A percentile compares a stretch with the other conserved stretches of the same genome.
Evolutionary conservation across 2,888 invertebrate genomes (phyloP).

Genomic region (Stenoptilia bipunctidactyla): DNA sequence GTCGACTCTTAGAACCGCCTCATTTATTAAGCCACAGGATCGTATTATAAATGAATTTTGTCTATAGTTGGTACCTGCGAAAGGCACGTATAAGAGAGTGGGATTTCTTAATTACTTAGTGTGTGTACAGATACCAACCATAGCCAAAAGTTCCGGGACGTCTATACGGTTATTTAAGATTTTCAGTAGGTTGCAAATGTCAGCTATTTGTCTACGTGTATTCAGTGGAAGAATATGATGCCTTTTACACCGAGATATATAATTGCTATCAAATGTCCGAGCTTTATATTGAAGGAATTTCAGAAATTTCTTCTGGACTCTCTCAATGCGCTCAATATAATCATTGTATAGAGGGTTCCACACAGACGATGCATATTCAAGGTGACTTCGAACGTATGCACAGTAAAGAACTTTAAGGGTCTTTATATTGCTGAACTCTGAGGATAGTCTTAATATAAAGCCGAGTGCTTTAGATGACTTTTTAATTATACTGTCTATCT

Average conservation of each 20-base stretch:
- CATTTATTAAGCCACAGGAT: too few species aligned
- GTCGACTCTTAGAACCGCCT: too few species aligned
- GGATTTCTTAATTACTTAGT: background rate
- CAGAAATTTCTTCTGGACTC: slow-evolving; percentile 5
- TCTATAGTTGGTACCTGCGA: background rate
- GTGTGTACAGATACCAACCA: background rate
- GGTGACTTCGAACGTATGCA: slow-evolving; percentile 4
- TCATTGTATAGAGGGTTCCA: slow-evolving; percentile 8
- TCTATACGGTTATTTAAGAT: background rate
- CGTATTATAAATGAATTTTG: too few species aligned
- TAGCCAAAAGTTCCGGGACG: background rate
- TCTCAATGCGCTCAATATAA: slow-evolving; percentile 7
- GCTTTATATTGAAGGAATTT: background rate
- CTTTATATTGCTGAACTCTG: slow-evolving; percentile 4
- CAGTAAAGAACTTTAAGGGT: slow-evolving; percentile 9
- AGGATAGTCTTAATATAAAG: slow-evolving; percentile 3
- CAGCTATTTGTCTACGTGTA: background rate
- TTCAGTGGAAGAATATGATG: background rate
- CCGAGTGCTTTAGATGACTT: slow-evolving; percentile 6
- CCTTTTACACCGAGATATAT: background rate
- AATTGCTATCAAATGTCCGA: background rate
- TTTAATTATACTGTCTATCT: slow-evolving; percentile 1
- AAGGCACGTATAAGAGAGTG: background rate
- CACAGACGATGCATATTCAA: slow-evolving; percentile 8
- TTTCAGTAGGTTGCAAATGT: background rate